These are phyloP conservation scores for Drosophila parvula DNA, from an alignment of 1,140 invertebrate genomes.

Conservation along the genomic window DNA sequence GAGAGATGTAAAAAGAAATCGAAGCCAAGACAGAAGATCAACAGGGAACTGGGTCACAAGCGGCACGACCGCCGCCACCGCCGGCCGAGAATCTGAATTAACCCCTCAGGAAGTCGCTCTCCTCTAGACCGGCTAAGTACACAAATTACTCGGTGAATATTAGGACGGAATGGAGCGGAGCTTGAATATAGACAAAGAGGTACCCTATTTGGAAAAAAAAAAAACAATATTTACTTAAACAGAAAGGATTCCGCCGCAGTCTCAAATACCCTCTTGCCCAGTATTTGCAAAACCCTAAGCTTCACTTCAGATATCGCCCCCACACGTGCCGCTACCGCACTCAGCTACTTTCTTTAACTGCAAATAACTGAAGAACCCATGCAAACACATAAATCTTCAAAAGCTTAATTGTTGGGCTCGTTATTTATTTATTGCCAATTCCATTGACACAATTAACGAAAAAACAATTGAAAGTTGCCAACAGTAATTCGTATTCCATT, in stretches of 20 bases:
- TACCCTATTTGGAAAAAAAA: constrained; percentile 1
- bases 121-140: constrained; percentile 24
- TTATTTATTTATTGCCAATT: constrained; percentile 32
- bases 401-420: constrained; percentile 13
- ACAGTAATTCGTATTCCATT: too few relatives aligned
- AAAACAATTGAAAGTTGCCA: constrained; percentile 15
- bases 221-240: not conserved
- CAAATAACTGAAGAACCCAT: constrained; percentile 37
- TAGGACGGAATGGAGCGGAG: not conserved
- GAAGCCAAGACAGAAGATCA: constrained; percentile 43
- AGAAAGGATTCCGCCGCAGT: not conserved
- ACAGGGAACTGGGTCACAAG: constrained; percentile 62
- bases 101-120: constrained; percentile 40
- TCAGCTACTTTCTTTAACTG: constrained; percentile 67
- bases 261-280: constrained; percentile 6
- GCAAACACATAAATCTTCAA: constrained; percentile 39
- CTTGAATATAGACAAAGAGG: not conserved
- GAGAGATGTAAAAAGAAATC: constrained; percentile 48
- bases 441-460: constrained; percentile 64
- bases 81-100: constrained; percentile 35
- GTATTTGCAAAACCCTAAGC: constrained; percentile 25
- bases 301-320: constrained; percentile 37
- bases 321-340: constrained; percentile 44
- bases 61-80: constrained; percentile 42
- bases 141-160: constrained; percentile 39